phyloP scores from a whole-genome alignment of 2,797 vertebrate genomes.

The Cossypha dichroa region DNA sequence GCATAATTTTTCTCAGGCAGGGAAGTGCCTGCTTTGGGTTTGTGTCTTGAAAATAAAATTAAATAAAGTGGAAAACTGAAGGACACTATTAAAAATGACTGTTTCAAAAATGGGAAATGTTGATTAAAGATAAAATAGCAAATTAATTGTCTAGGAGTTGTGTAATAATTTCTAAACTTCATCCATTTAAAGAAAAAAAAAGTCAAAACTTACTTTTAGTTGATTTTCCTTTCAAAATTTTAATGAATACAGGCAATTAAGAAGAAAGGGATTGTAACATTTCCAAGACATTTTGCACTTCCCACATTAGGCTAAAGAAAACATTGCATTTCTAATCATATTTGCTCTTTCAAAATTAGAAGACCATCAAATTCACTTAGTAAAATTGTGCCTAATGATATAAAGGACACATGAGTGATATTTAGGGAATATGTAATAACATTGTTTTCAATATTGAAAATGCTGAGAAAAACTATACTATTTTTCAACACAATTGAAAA shows the following conservation, averaged over 20 bases:
- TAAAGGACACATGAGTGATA: background rate
- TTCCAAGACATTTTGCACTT: background rate
- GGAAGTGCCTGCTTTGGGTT: constrained; percentile 4
- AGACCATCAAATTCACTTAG: background rate
- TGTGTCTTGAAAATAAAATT: constrained; percentile 44
- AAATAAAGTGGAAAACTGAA: constrained; percentile 46
- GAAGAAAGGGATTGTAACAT: background rate
- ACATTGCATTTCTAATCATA: background rate
- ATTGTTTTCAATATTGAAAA: background rate
- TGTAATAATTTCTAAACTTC: constrained; percentile 30
- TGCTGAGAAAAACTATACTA: background rate
- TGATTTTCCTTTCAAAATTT: constrained; percentile 27
- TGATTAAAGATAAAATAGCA: constrained; percentile 64
- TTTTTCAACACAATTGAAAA: background rate
- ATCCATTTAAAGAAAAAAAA: background rate
- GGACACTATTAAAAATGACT: constrained; percentile 43
- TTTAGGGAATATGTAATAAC: background rate
- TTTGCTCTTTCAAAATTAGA: background rate
- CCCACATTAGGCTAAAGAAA: background rate
- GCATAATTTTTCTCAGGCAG: background rate
- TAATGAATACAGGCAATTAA: background rate
- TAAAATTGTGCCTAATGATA: background rate
- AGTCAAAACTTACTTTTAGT: constrained; percentile 32
- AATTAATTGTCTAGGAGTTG: constrained; percentile 54
- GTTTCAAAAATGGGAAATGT: constrained; percentile 22